phyloP scores from a whole-genome alignment of 2,888 invertebrate species.

The Sarcophaga caerulescens region DNA sequence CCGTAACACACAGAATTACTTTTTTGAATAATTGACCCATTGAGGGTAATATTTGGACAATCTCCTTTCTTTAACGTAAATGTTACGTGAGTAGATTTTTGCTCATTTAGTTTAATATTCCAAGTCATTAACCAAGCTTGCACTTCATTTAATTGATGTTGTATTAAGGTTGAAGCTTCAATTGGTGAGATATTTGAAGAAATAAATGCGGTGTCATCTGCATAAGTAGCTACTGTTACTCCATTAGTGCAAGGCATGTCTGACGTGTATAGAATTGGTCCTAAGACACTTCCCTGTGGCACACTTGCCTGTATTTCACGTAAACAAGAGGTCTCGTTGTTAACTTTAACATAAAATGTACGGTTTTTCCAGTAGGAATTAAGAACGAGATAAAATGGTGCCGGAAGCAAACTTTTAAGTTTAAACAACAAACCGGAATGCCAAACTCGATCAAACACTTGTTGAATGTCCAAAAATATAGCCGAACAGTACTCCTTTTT shows the following conservation, averaged over 20 bases:
- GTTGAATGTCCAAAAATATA: no score
- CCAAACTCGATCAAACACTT: no score
- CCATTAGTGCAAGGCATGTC: conserved; percentile 21
- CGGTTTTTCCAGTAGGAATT: no score
- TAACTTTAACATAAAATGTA: no score
- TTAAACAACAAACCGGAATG: no score
- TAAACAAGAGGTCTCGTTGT: no score
- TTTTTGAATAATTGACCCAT: no score
- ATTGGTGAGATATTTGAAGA: neutral
- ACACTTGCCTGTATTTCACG: no score
- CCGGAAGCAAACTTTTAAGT: no score
- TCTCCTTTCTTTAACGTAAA: conserved; percentile 3
- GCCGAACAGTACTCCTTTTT: neutral
- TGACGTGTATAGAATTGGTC: conserved; percentile 15
- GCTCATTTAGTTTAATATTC: conserved; percentile 19
- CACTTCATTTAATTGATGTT: neutral
- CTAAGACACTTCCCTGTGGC: conserved; percentile 2
- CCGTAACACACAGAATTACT: no score
- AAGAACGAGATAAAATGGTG: no score
- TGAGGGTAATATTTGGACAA: neutral
- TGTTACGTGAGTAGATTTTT: conserved; percentile 10
- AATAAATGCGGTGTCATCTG: conserved; percentile 27
- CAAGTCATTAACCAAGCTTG: conserved; percentile 1
- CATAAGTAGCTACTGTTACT: conserved; percentile 25
- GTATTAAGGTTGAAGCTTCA: neutral